Evolutionary conservation across 1,140 invertebrate genomes (phyloP), one percentile per base, ranked within the genome.

Genomic region (Apis florea): DNA sequence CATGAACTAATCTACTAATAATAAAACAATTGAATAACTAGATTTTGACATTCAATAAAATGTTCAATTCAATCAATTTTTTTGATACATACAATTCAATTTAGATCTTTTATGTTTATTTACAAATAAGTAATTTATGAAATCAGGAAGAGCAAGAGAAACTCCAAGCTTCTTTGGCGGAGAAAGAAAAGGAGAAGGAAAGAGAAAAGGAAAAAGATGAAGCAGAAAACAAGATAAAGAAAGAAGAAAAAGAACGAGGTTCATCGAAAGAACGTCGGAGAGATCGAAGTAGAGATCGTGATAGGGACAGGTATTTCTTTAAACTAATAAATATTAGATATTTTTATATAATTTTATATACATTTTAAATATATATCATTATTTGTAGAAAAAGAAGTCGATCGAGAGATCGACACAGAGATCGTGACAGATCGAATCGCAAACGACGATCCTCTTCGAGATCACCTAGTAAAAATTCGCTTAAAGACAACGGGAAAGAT

Each of bases 141-240:
- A 78, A 73, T 77, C 85, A 97, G 96, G 96, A 96, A 90, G 96
- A 97, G 85, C 96, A 96, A 92, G 96, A 97, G 82, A 95, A 95
- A 83, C 94, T 96, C 56, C 95, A 95, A 87, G 95, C 95, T 76
- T 95, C 93, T 26, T 79, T 96, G 72, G 93, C 93, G 70, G 94
- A 94, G 53, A 94, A 94, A 79, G 93, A 94, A 58, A 94, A 94
- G 80, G 94, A 95, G 24, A 93, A 94, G 84, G 94, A 94, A 31
- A 87, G 92, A n/a, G 91, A 93, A 19, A 93, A 92, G 79, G 92
- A 94, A 47, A 94, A 93, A 77, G 91, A 93, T 86, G 89, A 94
- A 83, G 83, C 91, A 74, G 91, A 94, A 79, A 88, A 82, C 71
- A 93, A 94, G 88, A 77, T 93, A 82, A 93, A 94, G 83, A 94